These are phyloP conservation scores for Hydrophis major DNA, from an alignment of 2,797 vertebrate genomes.

Conservation along the genomic window DNA sequence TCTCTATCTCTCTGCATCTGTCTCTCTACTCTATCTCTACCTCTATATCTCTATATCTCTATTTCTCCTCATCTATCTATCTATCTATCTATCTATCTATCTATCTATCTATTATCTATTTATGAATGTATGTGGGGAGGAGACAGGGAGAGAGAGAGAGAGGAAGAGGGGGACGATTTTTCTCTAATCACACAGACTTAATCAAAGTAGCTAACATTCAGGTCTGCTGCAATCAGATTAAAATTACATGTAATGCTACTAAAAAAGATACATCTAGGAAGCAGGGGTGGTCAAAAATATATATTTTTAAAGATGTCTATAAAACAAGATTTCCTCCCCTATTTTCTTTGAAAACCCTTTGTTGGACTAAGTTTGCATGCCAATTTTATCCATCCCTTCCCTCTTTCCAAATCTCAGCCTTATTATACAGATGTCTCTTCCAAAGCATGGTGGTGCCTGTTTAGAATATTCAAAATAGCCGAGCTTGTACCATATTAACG, in stretches of 20 bases:
- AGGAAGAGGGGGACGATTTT: not conserved
- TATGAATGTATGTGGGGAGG: too few relatives aligned
- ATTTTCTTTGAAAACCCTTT: not conserved
- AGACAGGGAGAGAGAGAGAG: too few relatives aligned
- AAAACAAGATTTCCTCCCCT: conserved; percentile 3
- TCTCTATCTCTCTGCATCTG: too few relatives aligned
- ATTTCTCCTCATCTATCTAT: too few relatives aligned
- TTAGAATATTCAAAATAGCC: conserved; percentile 45
- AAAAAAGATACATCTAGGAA: conserved; percentile 27
- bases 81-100: too few relatives aligned
- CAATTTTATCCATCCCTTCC: not conserved
- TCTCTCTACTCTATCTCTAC: too few relatives aligned
- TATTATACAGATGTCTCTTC: conserved; percentile 26
- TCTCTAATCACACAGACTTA: conserved; percentile 30
- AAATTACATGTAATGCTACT: conserved; percentile 10
- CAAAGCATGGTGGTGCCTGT: conserved; percentile 37
- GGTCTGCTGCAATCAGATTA: conserved; percentile 28
- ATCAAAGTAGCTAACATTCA: conserved; percentile 22
- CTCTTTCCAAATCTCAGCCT: conserved; percentile 10
- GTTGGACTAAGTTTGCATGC: conserved; percentile 39
- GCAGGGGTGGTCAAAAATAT: conserved; percentile 9
- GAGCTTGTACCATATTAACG: conserved; percentile 59
- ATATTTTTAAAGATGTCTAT: not conserved
- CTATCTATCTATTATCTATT: too few relatives aligned
- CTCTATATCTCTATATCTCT: too few relatives aligned